Conservation (phyloP, 2,113 vertebrate species). For the Neomonachus schauinslandi region DNA sequence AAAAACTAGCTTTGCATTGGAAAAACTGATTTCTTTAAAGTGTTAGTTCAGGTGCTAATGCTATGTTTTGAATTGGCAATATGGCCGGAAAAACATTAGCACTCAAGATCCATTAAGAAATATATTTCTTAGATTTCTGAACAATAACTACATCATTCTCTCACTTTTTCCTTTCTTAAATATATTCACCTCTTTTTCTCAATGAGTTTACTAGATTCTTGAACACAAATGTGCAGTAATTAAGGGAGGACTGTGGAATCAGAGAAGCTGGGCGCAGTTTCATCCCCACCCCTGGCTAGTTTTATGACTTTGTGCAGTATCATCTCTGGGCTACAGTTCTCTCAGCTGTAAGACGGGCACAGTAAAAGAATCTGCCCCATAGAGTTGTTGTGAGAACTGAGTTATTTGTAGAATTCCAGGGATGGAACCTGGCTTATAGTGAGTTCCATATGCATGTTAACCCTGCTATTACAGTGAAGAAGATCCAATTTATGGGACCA, state of each 20-base stretch:
- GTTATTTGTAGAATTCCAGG: background rate
- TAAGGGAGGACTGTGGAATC: background rate
- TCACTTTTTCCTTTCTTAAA: background rate
- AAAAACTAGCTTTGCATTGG: background rate
- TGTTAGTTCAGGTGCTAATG: background rate
- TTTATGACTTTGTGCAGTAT: background rate
- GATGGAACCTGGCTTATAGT: background rate
- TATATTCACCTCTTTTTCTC: background rate
- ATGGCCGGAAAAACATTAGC: background rate
- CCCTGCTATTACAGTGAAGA: background rate
- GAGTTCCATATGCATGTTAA: background rate
- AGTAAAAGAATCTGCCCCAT: background rate
- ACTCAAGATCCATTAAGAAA: background rate
- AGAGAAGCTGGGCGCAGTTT: background rate
- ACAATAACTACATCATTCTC: background rate
- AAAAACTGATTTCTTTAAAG: background rate
- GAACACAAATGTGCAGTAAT: background rate
- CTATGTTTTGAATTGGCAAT: background rate
- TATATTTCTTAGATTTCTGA: background rate
- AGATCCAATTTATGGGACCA: background rate
- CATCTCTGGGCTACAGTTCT: background rate
- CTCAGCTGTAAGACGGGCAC: background rate
- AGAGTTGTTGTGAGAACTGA: background rate
- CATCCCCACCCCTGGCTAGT: background rate
- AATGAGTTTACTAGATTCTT: background rate